Evolutionary conservation across 2,797 vertebrate genomes (phyloP).

Genomic region (Phrynocephalus forsythii): DNA sequence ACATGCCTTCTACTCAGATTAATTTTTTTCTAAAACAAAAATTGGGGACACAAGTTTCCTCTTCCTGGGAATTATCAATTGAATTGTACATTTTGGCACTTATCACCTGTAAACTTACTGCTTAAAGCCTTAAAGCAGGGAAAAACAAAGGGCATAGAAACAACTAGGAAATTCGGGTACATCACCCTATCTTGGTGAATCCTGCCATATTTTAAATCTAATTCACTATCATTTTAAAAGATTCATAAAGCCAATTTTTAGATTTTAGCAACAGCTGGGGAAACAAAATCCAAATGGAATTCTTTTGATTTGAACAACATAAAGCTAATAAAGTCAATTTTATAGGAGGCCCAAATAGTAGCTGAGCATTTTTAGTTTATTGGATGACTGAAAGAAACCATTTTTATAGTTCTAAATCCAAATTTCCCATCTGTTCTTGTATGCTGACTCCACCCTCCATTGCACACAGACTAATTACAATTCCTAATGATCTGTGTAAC

Average conservation of each 20-base stretch:
- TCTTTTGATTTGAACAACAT: constrained; percentile 6
- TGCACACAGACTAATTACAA: constrained; percentile 42
- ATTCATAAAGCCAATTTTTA: constrained; percentile 32
- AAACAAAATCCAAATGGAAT: not conserved
- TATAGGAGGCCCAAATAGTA: not conserved
- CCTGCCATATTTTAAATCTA: constrained; percentile 4
- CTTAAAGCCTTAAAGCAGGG: no score
- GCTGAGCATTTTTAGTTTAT: constrained; percentile 22
- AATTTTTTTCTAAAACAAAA: no score
- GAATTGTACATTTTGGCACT: not conserved
- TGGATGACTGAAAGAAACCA: constrained; percentile 27
- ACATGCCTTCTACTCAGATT: no score
- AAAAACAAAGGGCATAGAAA: no score
- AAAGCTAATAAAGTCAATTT: constrained; percentile 30
- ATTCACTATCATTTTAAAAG: constrained; percentile 3
- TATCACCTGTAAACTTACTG: no score
- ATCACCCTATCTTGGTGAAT: not conserved
- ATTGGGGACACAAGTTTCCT: not conserved
- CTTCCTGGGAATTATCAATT: no score
- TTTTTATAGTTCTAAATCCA: constrained; percentile 29
- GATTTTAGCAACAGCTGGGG: not conserved
- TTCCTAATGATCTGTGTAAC: constrained; percentile 48
- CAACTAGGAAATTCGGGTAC: not conserved
- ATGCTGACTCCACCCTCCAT: constrained; percentile 24
- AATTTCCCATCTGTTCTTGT: constrained; percentile 32